Evolutionary conservation across 2,888 invertebrate species (phyloP), one percentile per base, ranked within the genome.

Genomic region (Apotomis turbidana): DNA sequence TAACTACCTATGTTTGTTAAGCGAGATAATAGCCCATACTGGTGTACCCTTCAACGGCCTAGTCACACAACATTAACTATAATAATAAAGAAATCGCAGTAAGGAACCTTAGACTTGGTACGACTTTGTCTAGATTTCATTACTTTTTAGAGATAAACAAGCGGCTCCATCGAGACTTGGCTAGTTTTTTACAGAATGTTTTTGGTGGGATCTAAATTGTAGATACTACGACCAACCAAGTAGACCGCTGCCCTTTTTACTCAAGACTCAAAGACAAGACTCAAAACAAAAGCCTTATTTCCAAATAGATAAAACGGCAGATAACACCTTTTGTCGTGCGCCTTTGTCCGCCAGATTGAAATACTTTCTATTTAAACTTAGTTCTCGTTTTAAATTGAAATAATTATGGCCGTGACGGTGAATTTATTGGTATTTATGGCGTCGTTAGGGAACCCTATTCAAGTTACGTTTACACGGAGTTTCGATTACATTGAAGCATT

Each of bases 291-390:
- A n/a, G 59, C 70, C 52, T 58, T 64, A 70, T 59, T 68, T 44
- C 62, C 41, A 62, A 68, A 71, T 71, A 58, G 71, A 71, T 71
- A 71, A 62, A 68, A 71, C 62, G 57, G 9, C 10, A 58, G 71
- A 71, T 71, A 71, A 57, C 71, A 62, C 62, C 71, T 62, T 71
- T 71, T 71, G 71, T 68, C 10, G 5, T 15, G 9, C 6, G 12
- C 51, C 59, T 70, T 70, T 68, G 61, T 68, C 12, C 15, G 27
- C 44, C 15, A 62, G 71, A 71, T 71, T 57, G 62, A 71, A 71
- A 71, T 68, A 71, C 71, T 71, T 71, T 71, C 62, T 61, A 67
- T 62, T 58, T 62, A 51, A 67, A 55, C 27, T 27, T 41, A 57
- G 51, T 71, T 58, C 60, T 60, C 60, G 55, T 44, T 55, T 67